A percentile compares a stretch with the other conserved stretches of the same genome.
These are phyloP conservation scores for Umimayanthus kanabou DNA, from an alignment of 92 coral and sea anemone genomes.

Conservation along the genomic window DNA sequence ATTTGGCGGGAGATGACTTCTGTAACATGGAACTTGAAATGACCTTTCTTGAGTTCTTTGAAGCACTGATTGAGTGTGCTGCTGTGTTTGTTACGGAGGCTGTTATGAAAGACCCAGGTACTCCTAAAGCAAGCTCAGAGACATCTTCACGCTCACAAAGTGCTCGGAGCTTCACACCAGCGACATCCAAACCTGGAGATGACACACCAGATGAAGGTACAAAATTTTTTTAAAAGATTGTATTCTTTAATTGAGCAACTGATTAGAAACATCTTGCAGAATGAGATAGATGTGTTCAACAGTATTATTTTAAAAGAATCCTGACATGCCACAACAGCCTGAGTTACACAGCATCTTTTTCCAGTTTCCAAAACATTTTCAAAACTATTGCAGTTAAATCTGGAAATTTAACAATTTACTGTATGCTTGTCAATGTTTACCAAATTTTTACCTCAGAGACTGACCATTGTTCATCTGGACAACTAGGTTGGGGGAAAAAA, in stretches of 20 bases:
- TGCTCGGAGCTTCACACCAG: conserved; percentile 78
- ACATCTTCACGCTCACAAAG: conserved; percentile 83
- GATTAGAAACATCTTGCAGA: neutral
- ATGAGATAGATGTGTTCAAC: no score
- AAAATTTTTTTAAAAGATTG: neutral
- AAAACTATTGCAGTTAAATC: no score
- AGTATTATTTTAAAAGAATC: no score
- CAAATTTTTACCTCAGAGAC: no score
- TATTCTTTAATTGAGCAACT: neutral
- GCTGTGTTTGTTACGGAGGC: conserved; percentile 84
- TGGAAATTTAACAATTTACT: no score
- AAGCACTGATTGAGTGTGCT: conserved; percentile 89
- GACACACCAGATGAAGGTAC: conserved; percentile 84
- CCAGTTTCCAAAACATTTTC: no score
- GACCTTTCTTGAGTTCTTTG: conserved; percentile 94
- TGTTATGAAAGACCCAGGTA: conserved; percentile 71
- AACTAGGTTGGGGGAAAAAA: no score
- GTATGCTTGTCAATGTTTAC: no score
- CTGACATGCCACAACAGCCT: no score
- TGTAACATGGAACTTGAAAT: conserved; percentile 90
- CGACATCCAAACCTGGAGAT: conserved; percentile 79
- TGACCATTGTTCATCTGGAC: no score
- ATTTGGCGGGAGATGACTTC: conserved; percentile 80
- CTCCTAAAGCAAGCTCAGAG: conserved; percentile 74
- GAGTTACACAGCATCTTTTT: no score